These are phyloP conservation scores for Steatornis caripensis DNA, from an alignment of 2,113 vertebrate species.

Conservation along the genomic window DNA sequence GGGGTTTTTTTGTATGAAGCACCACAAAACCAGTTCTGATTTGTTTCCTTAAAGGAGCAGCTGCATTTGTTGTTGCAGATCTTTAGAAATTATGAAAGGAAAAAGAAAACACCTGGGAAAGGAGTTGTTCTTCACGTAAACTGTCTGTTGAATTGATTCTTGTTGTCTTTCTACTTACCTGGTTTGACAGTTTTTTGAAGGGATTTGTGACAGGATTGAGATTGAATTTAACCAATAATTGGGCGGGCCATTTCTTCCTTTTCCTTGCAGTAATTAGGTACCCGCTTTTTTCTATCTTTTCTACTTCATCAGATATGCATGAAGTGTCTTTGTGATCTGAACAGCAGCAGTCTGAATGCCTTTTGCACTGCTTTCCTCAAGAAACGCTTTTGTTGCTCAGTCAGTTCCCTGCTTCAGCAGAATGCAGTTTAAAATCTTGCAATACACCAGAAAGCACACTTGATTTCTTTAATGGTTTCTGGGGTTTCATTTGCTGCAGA, in stretches of 20 bases:
- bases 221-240: not conserved
- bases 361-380: not conserved
- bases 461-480: not conserved
- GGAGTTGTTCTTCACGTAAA: not conserved
- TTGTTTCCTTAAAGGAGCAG: not conserved
- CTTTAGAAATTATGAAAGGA: not conserved
- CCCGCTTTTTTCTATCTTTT: not conserved
- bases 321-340: not conserved
- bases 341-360: not conserved
- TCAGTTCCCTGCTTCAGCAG: not conserved
- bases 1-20: not conserved
- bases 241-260: not conserved
- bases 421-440: not conserved
- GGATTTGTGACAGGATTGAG: not conserved
- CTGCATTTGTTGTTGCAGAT: not conserved
- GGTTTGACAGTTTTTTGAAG: not conserved
- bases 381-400: conserved; percentile 10
- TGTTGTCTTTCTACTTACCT: not conserved
- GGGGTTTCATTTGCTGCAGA: not conserved
- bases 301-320: not conserved
- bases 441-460: not conserved
- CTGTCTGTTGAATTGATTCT: not conserved
- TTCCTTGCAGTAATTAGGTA: not conserved
- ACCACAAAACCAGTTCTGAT: not conserved
- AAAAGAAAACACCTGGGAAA: not conserved